These are phyloP conservation scores for Achroia grisella DNA, from an alignment of 1,140 invertebrate species.

Conservation along the genomic window DNA sequence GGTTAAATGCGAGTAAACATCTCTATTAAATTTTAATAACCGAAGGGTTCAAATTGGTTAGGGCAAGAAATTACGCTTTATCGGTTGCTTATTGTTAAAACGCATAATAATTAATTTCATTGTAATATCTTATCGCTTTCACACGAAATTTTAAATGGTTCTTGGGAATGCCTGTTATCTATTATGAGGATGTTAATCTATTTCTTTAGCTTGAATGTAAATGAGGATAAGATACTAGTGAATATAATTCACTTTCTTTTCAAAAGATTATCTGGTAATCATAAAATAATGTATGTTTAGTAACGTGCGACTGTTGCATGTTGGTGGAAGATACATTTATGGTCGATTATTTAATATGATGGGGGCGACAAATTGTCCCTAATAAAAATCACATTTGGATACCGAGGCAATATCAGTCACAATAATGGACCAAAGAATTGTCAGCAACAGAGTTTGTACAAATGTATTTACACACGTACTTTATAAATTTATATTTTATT, in stretches of 20 bases:
- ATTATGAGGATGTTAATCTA: too few relatives aligned
- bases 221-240: too few relatives aligned
- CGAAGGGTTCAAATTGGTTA: conserved; percentile 29
- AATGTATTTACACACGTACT: conserved; percentile 5
- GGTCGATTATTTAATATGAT: conserved; percentile 43
- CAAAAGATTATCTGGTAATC: too few relatives aligned
- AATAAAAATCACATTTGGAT: conserved; percentile 63
- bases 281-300: too few relatives aligned
- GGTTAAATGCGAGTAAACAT: conserved; percentile 63
- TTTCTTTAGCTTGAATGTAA: too few relatives aligned
- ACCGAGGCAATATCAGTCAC: conserved; percentile 8
- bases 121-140: too few relatives aligned
- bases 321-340: background rate
- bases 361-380: conserved; percentile 51
- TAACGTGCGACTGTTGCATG: background rate
- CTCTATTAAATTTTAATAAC: conserved; percentile 57
- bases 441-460: conserved; percentile 10
- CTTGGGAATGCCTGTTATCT: too few relatives aligned
- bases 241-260: too few relatives aligned
- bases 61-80: background rate
- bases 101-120: too few relatives aligned
- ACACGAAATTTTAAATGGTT: too few relatives aligned
- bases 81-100: too few relatives aligned
- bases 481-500: too few relatives aligned
- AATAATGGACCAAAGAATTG: conserved; percentile 13